Evolutionary conservation across 2,797 vertebrate genomes (phyloP), one percentile per base, ranked within the genome.

Genomic region (Helostoma temminkii): DNA sequence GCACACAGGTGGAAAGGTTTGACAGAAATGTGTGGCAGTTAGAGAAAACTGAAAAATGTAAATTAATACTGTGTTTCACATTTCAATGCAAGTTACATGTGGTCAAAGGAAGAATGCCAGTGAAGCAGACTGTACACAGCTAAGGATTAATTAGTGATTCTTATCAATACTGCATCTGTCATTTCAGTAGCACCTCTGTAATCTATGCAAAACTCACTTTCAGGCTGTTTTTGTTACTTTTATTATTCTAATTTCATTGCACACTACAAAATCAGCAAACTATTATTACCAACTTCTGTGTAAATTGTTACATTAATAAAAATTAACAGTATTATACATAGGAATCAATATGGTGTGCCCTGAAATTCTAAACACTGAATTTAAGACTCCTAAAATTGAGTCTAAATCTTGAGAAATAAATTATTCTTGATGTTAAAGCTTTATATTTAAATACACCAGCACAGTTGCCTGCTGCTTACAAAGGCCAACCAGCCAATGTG

Each of bases 291-390:
- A 59, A 53, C 25, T 63, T 58, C 45, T 58, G 39, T 54, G 22
- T 45, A 21, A 26, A 49, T 39, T 60, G 16, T 66, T 41, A 54
- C 19, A 37, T 59, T n/a, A 46, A 64, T 71, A 52, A 25, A 68
- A 72, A 39, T 34, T 25, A 25, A 26, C 25, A 52, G 12, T 24
- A 4, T 36, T 42, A 49, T 14, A 5, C 53, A 59, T 53, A 37
- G 39, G 67, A 43, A 65, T 47, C 5, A 14, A 25, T 9, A 32
- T 52, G 24, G 49, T 10, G 30, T 53, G 58, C 58, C 1, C 28
- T 32, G 55, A 41, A 60, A 61, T 52, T 53, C 28, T 62, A n/a
- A 53, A 30, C 37, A 43, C 14, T 12, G 2, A 1, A 60, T 54
- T 26, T 36, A 25, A 46, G 50, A 52, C 25, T 42, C 7, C 36